Evolutionary conservation across 1,140 invertebrate genomes (phyloP).

Genomic region (Papilio glaucus): DNA sequence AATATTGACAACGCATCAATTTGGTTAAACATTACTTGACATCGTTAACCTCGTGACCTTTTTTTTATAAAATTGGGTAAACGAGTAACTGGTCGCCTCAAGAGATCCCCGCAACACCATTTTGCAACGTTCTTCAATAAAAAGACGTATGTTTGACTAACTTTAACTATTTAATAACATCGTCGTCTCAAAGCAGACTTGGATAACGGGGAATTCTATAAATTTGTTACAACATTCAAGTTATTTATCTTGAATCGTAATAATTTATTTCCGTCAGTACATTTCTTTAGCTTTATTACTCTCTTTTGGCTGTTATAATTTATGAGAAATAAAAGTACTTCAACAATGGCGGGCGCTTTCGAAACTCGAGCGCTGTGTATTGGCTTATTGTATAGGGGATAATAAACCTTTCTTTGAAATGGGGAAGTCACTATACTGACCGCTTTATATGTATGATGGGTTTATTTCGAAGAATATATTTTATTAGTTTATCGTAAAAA

Average conservation of each 20-base stretch:
- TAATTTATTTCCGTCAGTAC: conserved; percentile 18
- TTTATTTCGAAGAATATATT: conserved; percentile 14
- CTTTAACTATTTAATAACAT: too few relatives aligned
- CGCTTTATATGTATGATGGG: conserved; percentile 10
- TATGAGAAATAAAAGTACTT: conserved; percentile 28
- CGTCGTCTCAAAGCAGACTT: too few relatives aligned
- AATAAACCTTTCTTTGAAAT: conserved; percentile 31
- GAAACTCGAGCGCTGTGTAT: conserved; percentile 20
- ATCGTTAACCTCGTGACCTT: too few relatives aligned
- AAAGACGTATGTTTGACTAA: too few relatives aligned
- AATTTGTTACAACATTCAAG: neutral
- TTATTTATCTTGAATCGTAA: conserved; percentile 2
- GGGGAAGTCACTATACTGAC: conserved; percentile 12
- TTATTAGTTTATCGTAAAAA: conserved; percentile 21
- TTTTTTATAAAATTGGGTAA: too few relatives aligned
- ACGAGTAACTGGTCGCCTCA: too few relatives aligned
- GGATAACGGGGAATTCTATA: neutral
- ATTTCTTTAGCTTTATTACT: conserved; percentile 23
- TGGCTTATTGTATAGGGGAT: conserved; percentile 24
- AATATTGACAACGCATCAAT: too few relatives aligned
- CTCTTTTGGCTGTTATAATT: conserved; percentile 23
- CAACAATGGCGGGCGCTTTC: conserved; percentile 26
- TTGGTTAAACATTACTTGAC: too few relatives aligned
- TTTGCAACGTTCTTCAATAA: too few relatives aligned
- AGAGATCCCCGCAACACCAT: too few relatives aligned